Base-by-base conservation (phyloP, 2,888 invertebrate species). In the Apocheima hispidaria region DNA sequence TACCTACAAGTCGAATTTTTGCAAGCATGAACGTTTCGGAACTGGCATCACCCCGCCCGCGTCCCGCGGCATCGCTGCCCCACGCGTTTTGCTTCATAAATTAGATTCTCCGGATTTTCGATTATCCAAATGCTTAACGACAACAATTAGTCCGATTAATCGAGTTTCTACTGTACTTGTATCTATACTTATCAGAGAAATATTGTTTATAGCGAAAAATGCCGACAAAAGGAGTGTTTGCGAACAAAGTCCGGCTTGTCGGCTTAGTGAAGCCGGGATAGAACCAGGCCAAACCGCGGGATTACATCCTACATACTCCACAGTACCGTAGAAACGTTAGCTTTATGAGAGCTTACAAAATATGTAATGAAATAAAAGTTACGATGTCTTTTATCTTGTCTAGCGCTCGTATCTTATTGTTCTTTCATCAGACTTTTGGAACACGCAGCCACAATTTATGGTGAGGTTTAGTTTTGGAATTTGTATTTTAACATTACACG, bases 231-330 rank as follows among this genome's bases (percentile, higher is more conserved):
- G 14, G 35, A 53, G 49, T 41, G 50, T 50, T 50, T 44, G 38
- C 50, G 9, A 38, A 50, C 44, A 55, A 55, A 60, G 55, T 55
- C 60, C 50, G 44, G 50, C 44, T 55, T 50, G 52, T 48, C 40
- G 43, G 50, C 49, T 54, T 54, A 54, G 36, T 33, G 26, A 20
- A 54, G 40, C 48, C n/a, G n/a, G 6, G 44, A 14, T 10, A 28
- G 35, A 53, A 46, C 7, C 46, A 26, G 48, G 28, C 30, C 46
- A 48, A 53, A 35, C 33, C 40, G 59, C 35, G 26, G 41, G 59
- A 26, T 50, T 48, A 60, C 20, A 36, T n/a, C 33, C 36, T 36
- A 35, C 20, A 10, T 51, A 49, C 40, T 14, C 10, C 23, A 49
- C 28, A 40, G 20, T 16, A 33, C 41, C 4, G 10, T 30, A 16